Evolutionary conservation across 2,888 invertebrate genomes (phyloP).

Genomic region (Sinopyrophorus schimmeli): DNA sequence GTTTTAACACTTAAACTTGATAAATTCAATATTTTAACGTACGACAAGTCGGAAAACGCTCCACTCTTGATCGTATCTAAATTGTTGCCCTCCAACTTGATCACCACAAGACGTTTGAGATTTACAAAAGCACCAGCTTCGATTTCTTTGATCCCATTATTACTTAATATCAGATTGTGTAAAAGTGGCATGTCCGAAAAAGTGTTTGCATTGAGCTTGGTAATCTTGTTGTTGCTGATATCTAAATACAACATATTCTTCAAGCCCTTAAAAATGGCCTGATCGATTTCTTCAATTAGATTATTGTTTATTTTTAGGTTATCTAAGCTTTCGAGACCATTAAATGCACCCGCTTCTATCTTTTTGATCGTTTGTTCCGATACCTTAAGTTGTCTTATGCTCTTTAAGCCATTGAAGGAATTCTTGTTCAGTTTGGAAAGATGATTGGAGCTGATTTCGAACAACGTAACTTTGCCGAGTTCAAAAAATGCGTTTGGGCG

Average conservation of each 20-base stretch:
- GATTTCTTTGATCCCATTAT: background rate
- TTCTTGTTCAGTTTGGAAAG: conserved; percentile 3
- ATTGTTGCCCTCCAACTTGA: background rate
- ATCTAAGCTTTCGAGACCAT: conserved; percentile 5
- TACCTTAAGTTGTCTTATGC: conserved; percentile 7
- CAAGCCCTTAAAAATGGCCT: background rate
- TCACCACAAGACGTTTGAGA: background rate
- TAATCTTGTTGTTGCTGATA: conserved; percentile 11
- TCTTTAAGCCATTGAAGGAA: conserved; percentile 7
- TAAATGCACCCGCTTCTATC: conserved; percentile 2
- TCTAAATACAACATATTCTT: background rate
- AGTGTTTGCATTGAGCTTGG: background rate
- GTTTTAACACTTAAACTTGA: background rate
- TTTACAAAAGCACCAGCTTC: background rate
- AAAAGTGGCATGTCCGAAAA: background rate
- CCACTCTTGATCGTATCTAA: background rate
- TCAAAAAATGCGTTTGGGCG: conserved; percentile 12
- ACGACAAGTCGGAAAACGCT: background rate
- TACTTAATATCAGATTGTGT: background rate
- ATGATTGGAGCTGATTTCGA: conserved; percentile 6
- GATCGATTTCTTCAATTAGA: background rate
- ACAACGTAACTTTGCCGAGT: background rate
- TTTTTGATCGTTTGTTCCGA: conserved; percentile 4
- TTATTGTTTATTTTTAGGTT: conserved; percentile 7
- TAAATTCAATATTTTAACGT: background rate